A percentile compares a stretch with the other conserved stretches of the same genome.
These are phyloP conservation scores for Caenorhabditis auriculariae DNA, from an alignment of 2,888 invertebrate species.

Conservation along the genomic window DNA sequence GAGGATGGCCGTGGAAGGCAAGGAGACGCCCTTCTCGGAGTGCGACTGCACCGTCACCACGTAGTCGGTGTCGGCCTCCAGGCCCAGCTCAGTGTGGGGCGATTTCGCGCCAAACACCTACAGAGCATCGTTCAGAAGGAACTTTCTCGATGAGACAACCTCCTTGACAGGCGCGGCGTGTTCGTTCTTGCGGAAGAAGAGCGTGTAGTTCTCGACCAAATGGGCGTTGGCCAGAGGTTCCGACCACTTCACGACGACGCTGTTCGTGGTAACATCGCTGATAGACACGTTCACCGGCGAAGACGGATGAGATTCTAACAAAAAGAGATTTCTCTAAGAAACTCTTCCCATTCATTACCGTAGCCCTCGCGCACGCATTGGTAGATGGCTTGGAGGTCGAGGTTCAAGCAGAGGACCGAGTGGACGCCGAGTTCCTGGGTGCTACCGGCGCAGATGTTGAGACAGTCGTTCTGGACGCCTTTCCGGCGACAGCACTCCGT, in stretches of 20 bases:
- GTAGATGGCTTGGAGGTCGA: constrained; percentile 50
- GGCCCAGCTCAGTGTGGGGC: constrained; percentile 35
- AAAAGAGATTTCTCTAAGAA: background rate
- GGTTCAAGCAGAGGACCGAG: constrained; percentile 46
- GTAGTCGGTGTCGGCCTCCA: constrained; percentile 43
- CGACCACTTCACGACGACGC: constrained; percentile 37
- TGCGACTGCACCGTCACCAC: constrained; percentile 36
- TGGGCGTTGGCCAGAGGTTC: constrained; percentile 39
- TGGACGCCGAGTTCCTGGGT: constrained; percentile 71
- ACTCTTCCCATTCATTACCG: constrained; percentile 12
- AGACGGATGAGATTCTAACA: constrained; percentile 47
- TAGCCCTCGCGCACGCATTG: constrained; percentile 52
- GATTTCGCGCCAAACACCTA: constrained; percentile 28
- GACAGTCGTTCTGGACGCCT: constrained; percentile 79
- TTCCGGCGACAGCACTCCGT: constrained; percentile 80
- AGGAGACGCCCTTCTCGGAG: constrained; percentile 31
- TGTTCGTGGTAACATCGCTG: constrained; percentile 20
- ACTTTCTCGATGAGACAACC: no score
- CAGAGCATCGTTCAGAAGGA: background rate
- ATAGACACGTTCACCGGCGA: constrained; percentile 48
- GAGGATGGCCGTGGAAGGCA: constrained; percentile 46
- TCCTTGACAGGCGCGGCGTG: constrained; percentile 33
- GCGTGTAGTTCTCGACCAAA: constrained; percentile 43
- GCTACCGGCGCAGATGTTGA: constrained; percentile 74
- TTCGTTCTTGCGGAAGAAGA: constrained; percentile 41